Evolutionary conservation across 2,113 vertebrate genomes (phyloP).

Genomic region (Oncorhynchus masou): DNA sequence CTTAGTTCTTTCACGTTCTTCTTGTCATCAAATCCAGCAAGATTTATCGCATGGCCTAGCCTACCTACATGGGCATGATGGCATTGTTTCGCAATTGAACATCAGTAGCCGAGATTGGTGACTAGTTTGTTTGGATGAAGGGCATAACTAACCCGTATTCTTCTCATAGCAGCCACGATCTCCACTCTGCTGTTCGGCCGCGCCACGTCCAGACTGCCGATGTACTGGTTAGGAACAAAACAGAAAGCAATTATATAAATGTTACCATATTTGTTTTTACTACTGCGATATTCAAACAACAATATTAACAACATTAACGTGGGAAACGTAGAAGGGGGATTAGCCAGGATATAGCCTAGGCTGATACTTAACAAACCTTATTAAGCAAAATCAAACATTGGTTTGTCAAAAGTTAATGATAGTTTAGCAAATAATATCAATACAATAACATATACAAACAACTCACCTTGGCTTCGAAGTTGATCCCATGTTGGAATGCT

Average conservation of each 20-base stretch:
- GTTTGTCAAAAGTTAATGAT: neutral
- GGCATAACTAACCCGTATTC: conserved; percentile 86
- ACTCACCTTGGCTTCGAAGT: conserved; percentile 94
- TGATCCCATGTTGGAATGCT: conserved; percentile 95
- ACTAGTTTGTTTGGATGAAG: neutral
- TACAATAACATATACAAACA: conserved; percentile 1
- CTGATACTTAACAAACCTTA: no score
- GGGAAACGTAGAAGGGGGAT: no score
- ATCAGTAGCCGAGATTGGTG: no score
- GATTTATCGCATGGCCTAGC: no score
- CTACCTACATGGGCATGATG: no score
- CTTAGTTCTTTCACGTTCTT: no score
- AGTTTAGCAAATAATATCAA: neutral
- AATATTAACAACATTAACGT: neutral
- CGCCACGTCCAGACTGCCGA: conserved; percentile 93
- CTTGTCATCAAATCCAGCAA: no score
- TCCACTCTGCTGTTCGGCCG: conserved; percentile 95
- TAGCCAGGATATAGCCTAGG: no score
- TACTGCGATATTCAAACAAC: neutral
- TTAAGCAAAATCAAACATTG: neutral
- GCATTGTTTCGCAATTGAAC: no score
- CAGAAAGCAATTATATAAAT: neutral
- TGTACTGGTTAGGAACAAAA: conserved; percentile 77
- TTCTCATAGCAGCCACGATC: conserved; percentile 95
- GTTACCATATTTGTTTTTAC: no score